Evolutionary conservation across 2,888 invertebrate genomes (phyloP).

Genomic region (Agriopis leucophaearia): DNA sequence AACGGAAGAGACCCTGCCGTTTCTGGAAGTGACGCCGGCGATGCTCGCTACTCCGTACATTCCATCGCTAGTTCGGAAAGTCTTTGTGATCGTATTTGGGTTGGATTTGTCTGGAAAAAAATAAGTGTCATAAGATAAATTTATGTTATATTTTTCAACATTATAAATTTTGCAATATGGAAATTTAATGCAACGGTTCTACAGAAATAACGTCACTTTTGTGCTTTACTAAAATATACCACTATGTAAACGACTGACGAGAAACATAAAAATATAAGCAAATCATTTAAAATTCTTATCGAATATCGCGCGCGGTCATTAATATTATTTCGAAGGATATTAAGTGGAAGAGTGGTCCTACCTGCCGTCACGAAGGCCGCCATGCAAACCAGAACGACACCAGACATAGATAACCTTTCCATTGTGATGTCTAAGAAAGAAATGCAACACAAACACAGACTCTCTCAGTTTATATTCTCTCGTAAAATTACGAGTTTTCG

Average conservation of each 20-base stretch:
- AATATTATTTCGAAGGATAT: constrained; percentile 13
- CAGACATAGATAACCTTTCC: constrained; percentile 54
- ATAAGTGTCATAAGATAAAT: background rate
- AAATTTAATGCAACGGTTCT: constrained; percentile 19
- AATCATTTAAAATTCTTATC: constrained; percentile 25
- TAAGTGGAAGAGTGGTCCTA: constrained; percentile 51
- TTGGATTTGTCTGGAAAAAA: constrained; percentile 30
- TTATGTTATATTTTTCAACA: background rate
- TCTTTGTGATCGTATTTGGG: constrained; percentile 35
- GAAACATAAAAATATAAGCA: constrained; percentile 25
- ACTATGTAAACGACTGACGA: constrained; percentile 18
- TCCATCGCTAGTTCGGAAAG: constrained; percentile 48
- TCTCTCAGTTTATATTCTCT: constrained; percentile 69
- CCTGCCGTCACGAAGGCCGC: constrained; percentile 52
- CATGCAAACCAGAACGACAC: constrained; percentile 48
- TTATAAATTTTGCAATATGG: constrained; percentile 6
- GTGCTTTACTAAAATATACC: constrained; percentile 7
- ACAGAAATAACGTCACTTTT: constrained; percentile 1
- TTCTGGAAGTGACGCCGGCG: constrained; percentile 63
- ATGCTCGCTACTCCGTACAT: constrained; percentile 64
- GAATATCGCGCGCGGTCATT: constrained; percentile 14
- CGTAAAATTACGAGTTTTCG: constrained; percentile 65
- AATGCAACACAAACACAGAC: constrained; percentile 64
- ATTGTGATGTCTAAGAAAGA: constrained; percentile 61
- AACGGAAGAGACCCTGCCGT: constrained; percentile 66